Conservation (phyloP, 2,113 vertebrate genomes). For the Tragelaphus buxtoni region DNA sequence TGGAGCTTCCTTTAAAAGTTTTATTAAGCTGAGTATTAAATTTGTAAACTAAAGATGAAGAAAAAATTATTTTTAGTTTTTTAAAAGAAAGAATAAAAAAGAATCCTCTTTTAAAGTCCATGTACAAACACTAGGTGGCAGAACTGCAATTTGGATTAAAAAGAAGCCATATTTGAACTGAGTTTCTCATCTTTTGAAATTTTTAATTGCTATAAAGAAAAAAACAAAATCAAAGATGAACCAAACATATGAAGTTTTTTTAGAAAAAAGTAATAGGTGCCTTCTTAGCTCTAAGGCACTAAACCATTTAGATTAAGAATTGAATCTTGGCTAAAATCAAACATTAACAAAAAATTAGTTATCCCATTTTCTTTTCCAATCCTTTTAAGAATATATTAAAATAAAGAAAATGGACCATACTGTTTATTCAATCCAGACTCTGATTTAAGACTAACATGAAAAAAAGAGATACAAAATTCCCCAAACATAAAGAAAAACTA, state of each 20-base stretch:
- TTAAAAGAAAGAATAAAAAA: neutral
- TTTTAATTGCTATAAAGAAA: conserved; percentile 26
- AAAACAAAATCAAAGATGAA: neutral
- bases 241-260: neutral
- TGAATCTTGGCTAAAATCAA: neutral
- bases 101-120: neutral
- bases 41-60: neutral
- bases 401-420: too few relatives aligned
- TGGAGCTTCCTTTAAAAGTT: neutral
- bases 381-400: too few relatives aligned
- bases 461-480: too few relatives aligned
- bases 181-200: neutral
- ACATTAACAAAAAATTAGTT: neutral
- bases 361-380: neutral
- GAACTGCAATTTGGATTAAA: conserved; percentile 62
- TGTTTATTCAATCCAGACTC: too few relatives aligned
- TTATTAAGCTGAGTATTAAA: neutral
- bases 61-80: neutral
- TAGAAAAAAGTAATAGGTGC: neutral
- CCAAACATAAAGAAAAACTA: too few relatives aligned
- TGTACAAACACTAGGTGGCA: conserved; percentile 78
- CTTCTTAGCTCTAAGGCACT: neutral
- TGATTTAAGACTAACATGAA: too few relatives aligned
- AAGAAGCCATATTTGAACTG: neutral
- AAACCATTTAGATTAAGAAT: neutral